These are phyloP conservation scores for Zalophus californianus DNA, from an alignment of 2,797 vertebrate genomes.

Conservation along the genomic window DNA sequence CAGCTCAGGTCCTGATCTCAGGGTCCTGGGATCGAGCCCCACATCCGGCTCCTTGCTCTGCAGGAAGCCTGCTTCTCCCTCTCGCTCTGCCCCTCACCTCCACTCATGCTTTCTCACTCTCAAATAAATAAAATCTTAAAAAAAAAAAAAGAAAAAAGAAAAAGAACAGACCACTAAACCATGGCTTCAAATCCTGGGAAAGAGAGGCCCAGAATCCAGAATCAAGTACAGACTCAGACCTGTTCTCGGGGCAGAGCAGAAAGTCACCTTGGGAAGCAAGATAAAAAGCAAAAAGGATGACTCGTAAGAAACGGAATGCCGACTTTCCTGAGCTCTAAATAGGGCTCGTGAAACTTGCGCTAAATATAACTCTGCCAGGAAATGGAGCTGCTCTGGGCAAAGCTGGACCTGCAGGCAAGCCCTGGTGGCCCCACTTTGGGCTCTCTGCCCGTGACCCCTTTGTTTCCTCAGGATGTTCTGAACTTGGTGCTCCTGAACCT, in stretches of 20 bases:
- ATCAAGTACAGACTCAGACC: neutral
- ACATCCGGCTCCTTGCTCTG: neutral
- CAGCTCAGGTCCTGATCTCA: neutral
- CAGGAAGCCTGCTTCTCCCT: neutral
- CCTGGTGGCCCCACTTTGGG: neutral
- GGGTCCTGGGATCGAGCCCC: neutral
- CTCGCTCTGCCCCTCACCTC: neutral
- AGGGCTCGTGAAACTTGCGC: neutral
- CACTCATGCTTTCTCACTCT: neutral
- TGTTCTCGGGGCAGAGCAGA: neutral
- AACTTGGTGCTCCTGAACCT: neutral
- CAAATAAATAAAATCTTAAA: neutral
- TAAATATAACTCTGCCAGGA: fast-evolving
- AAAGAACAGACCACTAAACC: neutral
- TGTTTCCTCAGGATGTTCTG: neutral
- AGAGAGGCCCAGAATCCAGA: neutral
- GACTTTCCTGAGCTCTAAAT: fast-evolving
- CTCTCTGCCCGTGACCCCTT: neutral
- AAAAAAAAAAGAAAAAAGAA: neutral
- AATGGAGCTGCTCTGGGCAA: neutral
- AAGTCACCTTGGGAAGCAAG: too few relatives aligned
- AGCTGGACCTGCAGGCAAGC: neutral
- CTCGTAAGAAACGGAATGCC: fast-evolving
- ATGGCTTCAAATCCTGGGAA: neutral
- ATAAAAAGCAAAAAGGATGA: neutral